Evolutionary conservation across 2,888 invertebrate genomes (phyloP).

Genomic region (Mythimna vitellina): DNA sequence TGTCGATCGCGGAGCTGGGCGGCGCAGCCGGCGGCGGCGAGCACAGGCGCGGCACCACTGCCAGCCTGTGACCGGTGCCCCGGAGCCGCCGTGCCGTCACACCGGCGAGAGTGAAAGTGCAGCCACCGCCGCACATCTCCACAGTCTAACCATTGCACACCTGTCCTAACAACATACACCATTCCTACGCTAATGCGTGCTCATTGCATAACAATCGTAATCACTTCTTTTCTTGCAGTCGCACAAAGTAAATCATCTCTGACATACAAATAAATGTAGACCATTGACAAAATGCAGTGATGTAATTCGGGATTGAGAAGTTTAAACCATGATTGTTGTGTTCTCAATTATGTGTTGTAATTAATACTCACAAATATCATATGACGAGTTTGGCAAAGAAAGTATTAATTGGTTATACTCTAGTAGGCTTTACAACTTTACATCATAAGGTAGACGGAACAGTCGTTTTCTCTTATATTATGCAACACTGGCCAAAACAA

Average conservation of each 20-base stretch:
- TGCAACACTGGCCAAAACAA: constrained; percentile 44
- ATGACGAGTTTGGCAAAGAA: constrained; percentile 51
- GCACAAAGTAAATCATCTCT: constrained; percentile 40
- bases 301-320: constrained; percentile 36
- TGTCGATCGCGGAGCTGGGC: constrained; percentile 75
- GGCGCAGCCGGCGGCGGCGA: constrained; percentile 80
- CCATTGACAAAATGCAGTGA: constrained; percentile 44
- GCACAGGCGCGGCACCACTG: constrained; percentile 86
- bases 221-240: constrained; percentile 64
- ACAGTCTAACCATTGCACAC: constrained; percentile 74
- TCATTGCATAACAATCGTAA: constrained; percentile 74
- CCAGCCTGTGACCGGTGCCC: constrained; percentile 70
- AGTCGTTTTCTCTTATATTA: constrained; percentile 54
- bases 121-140: constrained; percentile 82
- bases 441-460: constrained; percentile 51
- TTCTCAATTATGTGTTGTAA: constrained; percentile 27
- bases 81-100: constrained; percentile 70
- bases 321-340: constrained; percentile 32
- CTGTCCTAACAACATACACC: constrained; percentile 77
- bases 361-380: constrained; percentile 40
- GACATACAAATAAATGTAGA: constrained; percentile 45
- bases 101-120: constrained; percentile 88
- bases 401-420: constrained; percentile 59
- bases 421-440: constrained; percentile 57
- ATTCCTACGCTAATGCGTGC: constrained; percentile 71